Evolutionary conservation across 2,888 invertebrate genomes (phyloP).

Genomic region (Seladonia tumulorum): DNA sequence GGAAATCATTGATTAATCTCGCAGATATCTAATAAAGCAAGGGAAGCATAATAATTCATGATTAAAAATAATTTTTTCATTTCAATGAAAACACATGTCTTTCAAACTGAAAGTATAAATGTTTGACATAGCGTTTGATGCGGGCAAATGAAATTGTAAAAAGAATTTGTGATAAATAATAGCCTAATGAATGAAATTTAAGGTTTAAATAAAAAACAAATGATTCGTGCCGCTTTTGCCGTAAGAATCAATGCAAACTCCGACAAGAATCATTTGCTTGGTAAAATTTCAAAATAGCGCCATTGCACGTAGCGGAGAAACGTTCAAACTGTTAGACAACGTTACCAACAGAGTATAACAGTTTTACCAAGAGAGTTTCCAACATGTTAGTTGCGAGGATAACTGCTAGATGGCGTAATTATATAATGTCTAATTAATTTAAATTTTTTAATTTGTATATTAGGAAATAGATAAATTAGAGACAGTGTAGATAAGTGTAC

Average conservation of each 20-base stretch:
- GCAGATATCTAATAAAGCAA: not conserved
- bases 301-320: not conserved
- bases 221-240: not conserved
- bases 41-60: not conserved
- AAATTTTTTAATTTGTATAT: not conserved
- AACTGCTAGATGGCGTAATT: not conserved
- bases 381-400: not conserved
- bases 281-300: not conserved
- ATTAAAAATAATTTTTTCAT: not conserved
- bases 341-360: not conserved
- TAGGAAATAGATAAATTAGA: not conserved
- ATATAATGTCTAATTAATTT: not conserved
- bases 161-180: constrained; percentile 1
- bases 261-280: not conserved
- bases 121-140: not conserved
- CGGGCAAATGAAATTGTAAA: not conserved
- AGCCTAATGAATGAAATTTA: not conserved
- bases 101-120: constrained; percentile 9
- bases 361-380: not conserved
- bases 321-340: not conserved
- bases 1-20: not conserved
- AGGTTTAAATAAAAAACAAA: not conserved
- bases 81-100: not conserved
- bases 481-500: not conserved
- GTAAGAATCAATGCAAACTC: not conserved